A percentile compares a stretch with the other conserved stretches of the same genome.
phyloP scores from a whole-genome alignment of 64 coral and sea anemone species.

The Actinia tenebrosa region DNA sequence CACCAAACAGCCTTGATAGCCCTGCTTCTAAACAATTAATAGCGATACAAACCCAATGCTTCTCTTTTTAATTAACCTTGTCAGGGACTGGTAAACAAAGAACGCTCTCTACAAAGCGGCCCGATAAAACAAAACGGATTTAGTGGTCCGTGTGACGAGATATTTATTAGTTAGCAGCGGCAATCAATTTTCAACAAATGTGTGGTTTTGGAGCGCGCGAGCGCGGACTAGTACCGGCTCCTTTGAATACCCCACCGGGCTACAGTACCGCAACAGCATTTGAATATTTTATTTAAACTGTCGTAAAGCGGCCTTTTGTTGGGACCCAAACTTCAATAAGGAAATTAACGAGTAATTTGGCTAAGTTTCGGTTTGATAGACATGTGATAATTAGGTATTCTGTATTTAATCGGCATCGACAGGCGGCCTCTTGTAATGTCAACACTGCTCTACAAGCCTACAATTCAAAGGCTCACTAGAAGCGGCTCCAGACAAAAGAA shows the following conservation, averaged over 20 bases:
- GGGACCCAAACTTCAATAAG: slow-evolving; percentile 98
- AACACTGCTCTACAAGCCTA: slow-evolving; percentile 59
- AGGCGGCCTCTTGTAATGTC: slow-evolving; percentile 86
- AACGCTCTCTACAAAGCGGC: slow-evolving; percentile 33
- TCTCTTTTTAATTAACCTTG: slow-evolving; percentile 62
- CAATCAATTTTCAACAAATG: slow-evolving; percentile 27
- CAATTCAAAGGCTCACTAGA: slow-evolving; percentile 54
- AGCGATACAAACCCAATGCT: slow-evolving; percentile 15
- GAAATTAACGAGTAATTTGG: slow-evolving; percentile 99
- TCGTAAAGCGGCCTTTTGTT: slow-evolving; percentile 95
- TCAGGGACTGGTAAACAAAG: slow-evolving; percentile 42
- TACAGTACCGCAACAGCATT: slow-evolving; percentile 52
- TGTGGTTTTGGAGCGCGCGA: slow-evolving; percentile 35
- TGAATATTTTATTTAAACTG: slow-evolving; percentile 99
- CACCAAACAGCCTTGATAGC: background rate
- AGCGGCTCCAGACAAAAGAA: slow-evolving; percentile 75
- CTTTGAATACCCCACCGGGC: slow-evolving; percentile 29
- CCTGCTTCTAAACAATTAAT: background rate
- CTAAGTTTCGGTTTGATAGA: slow-evolving; percentile 99
- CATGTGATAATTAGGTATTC: slow-evolving; percentile 99
- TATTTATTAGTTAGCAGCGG: slow-evolving; percentile 41
- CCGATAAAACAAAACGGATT: slow-evolving; percentile 30
- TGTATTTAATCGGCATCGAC: slow-evolving; percentile 95
- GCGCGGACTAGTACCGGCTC: slow-evolving; percentile 16
- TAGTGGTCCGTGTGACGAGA: slow-evolving; percentile 36